These are phyloP conservation scores for Monopis laevigella DNA, from an alignment of 2,888 invertebrate genomes.

Conservation along the genomic window DNA sequence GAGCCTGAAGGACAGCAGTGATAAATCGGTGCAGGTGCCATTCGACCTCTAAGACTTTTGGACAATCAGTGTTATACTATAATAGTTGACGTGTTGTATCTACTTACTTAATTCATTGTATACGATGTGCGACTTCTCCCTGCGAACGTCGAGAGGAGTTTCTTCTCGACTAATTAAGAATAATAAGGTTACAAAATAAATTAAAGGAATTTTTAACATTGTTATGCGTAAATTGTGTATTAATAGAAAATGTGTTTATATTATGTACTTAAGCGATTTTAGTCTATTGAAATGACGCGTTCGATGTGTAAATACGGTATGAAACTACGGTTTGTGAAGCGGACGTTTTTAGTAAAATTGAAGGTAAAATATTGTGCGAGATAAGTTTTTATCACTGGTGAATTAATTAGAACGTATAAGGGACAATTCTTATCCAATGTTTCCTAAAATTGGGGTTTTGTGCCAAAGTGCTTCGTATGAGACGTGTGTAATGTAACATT, in stretches of 20 bases:
- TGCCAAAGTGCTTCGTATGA: constrained; percentile 39
- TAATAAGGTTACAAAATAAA: constrained; percentile 48
- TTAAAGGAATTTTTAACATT: constrained; percentile 61
- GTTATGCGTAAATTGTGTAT: constrained; percentile 60
- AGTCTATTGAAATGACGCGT: constrained; percentile 37
- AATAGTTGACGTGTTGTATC: constrained; percentile 47
- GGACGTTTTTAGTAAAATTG: constrained; percentile 20
- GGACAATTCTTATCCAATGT: constrained; percentile 38
- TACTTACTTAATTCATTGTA: constrained; percentile 64
- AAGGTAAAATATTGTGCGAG: constrained; percentile 19
- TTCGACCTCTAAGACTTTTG: constrained; percentile 6
- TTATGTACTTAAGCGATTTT: constrained; percentile 47
- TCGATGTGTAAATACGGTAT: constrained; percentile 17
- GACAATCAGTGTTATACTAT: constrained; percentile 9
- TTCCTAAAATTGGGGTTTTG: constrained; percentile 52
- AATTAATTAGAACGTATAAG: constrained; percentile 30
- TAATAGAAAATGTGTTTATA: constrained; percentile 59
- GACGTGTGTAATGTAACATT: constrained; percentile 3
- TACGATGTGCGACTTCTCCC: constrained; percentile 62
- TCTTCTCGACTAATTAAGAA: constrained; percentile 38
- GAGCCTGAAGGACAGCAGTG: constrained; percentile 53
- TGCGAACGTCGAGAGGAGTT: constrained; percentile 36
- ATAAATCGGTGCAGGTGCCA: constrained; percentile 19
- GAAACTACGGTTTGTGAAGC: neutral
- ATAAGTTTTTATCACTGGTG: constrained; percentile 37